Evolutionary conservation across 2,888 invertebrate species (phyloP), one percentile per base, ranked within the genome.

Genomic region (Selenia dentaria): DNA sequence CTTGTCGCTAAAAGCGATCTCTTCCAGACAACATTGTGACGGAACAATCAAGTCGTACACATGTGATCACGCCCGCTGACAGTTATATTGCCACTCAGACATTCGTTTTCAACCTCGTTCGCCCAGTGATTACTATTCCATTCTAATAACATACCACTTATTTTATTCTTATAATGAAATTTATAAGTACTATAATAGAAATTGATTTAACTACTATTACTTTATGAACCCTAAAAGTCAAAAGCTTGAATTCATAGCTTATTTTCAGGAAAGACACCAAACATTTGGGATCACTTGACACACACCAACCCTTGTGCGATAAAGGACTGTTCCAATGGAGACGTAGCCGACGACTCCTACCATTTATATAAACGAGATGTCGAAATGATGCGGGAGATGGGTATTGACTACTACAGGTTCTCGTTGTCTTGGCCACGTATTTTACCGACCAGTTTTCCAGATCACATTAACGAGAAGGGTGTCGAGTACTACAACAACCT

Each of bases 401-500:
- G 83, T 1, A 69, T 85, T 1, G 74, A 92, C 39, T 83, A 76
- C 54, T 92, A 92, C 66, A 75, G 92, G 29, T 91, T 92, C 58
- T 92, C 92, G 0, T 68, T 92, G n/a, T 89, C 93, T 0, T 94
- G 94, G 94, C 61, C 92, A 0, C 71, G 94, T 31, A 77, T 94
- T 14, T 68, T 94, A 32, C 93, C 94, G 0, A 87, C 82, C 35
- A 93, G 92, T 29, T 84, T 85, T 34, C 59, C 81, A 0, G 79
- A 90, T 35, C 62, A 74, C 4, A 70, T 93, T 10, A 95, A 93
- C 62, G 58, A 59, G 10, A 60, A 62, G 2, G 94, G 93, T 5
- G 83, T 94, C 3, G 73, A 89, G 27, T 94, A 94, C 71, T 95
- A 95, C 70, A 92, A 93, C 54, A 79, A 88, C 47, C 66, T 94